Conservation (phyloP, 2,113 vertebrate genomes). For the Tinamus guttatus region DNA sequence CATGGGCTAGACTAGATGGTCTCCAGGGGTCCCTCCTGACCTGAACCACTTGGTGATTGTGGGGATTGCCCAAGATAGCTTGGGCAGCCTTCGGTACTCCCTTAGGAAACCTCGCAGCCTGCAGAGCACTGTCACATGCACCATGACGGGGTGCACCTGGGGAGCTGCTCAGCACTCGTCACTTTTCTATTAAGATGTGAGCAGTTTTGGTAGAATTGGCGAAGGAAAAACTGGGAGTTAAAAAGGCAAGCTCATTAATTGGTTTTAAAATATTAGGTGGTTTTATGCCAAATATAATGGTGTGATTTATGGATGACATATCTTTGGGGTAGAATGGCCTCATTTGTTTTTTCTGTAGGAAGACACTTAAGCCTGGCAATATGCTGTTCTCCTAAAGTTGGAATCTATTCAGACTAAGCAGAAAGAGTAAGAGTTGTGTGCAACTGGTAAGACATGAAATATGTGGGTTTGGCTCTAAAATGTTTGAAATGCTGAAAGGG, state of each 20-base stretch:
- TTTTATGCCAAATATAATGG: background rate
- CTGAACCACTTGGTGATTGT: no score
- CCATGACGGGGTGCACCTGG: accelerated
- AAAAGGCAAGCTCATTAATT: background rate
- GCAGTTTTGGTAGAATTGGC: background rate
- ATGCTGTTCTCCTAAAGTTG: background rate
- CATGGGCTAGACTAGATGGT: no score
- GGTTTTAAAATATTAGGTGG: background rate
- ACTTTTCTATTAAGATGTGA: accelerated
- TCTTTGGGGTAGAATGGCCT: no score
- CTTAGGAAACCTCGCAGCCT: no score
- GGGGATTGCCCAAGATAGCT: no score
- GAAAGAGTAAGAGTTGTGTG: background rate
- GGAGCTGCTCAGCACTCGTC: background rate
- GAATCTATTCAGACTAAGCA: background rate
- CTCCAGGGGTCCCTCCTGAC: no score
- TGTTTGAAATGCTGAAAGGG: background rate
- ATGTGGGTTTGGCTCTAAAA: background rate
- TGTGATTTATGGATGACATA: background rate
- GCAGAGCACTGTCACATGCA: background rate
- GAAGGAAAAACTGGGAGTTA: background rate
- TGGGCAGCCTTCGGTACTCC: no score
- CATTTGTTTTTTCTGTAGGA: background rate
- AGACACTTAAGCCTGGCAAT: background rate
- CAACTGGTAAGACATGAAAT: background rate